A percentile compares a stretch with the other conserved stretches of the same genome.
Evolutionary conservation across 1,140 invertebrate species (phyloP).

Genomic region (Lasioglossum albipes): DNA sequence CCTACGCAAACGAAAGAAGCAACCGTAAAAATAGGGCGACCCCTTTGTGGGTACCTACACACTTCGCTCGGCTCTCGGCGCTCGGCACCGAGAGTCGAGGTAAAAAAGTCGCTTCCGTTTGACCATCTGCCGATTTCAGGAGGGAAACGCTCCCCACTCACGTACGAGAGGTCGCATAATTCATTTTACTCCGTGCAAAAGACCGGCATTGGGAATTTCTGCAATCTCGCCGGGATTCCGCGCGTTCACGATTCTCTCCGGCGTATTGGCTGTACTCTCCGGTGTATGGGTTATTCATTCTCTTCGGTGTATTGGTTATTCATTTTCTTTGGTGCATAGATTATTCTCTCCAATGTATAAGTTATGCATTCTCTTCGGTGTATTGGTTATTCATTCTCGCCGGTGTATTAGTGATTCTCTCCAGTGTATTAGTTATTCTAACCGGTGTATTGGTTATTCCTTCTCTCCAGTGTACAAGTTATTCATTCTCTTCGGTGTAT

Average conservation of each 20-base stretch:
- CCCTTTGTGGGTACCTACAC: slow-evolving; percentile 41
- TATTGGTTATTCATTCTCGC: too few relatives aligned
- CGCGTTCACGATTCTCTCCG: neutral
- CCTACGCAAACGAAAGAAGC: slow-evolving; percentile 29
- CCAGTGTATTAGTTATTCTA: too few relatives aligned
- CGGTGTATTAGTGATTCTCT: too few relatives aligned
- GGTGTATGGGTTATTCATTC: too few relatives aligned
- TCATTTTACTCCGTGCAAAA: slow-evolving; percentile 18
- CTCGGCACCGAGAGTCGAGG: slow-evolving; percentile 61
- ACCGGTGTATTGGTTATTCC: too few relatives aligned
- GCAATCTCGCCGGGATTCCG: slow-evolving; percentile 4
- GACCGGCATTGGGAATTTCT: slow-evolving; percentile 35
- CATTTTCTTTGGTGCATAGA: too few relatives aligned
- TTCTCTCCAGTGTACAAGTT: too few relatives aligned
- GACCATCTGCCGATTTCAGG: slow-evolving; percentile 65
- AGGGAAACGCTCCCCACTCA: slow-evolving; percentile 22
- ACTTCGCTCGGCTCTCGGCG: slow-evolving; percentile 22
- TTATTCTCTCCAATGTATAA: too few relatives aligned
- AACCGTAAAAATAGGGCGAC: slow-evolving; percentile 56
- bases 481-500: too few relatives aligned
- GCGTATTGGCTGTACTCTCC: too few relatives aligned
- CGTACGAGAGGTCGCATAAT: slow-evolving; percentile 31
- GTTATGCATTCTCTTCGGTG: too few relatives aligned
- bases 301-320: too few relatives aligned
- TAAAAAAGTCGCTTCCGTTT: slow-evolving; percentile 68